Percentiles rank a stretch among this genome's conserved stretches.
These are phyloP conservation scores for Ditylenchus weischeri DNA, from an alignment of 2,888 invertebrate species.

Conservation along the genomic window DNA sequence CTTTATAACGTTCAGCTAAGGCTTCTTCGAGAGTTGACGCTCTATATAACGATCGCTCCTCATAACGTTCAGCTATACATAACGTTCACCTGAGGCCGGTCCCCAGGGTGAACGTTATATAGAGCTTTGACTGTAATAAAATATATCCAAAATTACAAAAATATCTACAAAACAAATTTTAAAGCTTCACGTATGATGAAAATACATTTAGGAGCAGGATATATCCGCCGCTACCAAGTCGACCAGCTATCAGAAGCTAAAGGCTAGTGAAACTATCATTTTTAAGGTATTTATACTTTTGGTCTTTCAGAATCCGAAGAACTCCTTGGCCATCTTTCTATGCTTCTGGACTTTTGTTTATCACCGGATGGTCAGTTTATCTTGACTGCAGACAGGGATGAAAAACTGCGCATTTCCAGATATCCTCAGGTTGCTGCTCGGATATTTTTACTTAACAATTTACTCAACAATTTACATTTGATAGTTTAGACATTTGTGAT, in stretches of 20 bases:
- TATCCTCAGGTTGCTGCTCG: constrained; percentile 33
- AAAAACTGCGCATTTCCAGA: constrained; percentile 42
- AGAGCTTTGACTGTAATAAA: too few species aligned
- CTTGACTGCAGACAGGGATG: constrained; percentile 44
- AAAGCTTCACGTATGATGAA: background rate
- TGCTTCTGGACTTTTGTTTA: constrained; percentile 42
- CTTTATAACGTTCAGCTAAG: too few species aligned
- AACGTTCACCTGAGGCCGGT: too few species aligned
- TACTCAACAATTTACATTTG: too few species aligned
- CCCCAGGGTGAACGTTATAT: too few species aligned
- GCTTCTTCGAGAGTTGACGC: too few species aligned
- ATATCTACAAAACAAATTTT: too few species aligned
- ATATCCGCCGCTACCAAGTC: background rate
- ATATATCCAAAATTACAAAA: too few species aligned
- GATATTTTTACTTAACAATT: too few species aligned
- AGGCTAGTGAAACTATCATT: background rate
- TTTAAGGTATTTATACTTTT: background rate
- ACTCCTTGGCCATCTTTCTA: constrained; percentile 36
- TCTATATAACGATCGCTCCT: too few species aligned
- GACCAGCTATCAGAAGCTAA: background rate
- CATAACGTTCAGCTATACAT: too few species aligned
- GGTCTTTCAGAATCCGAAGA: background rate
- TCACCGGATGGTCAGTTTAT: constrained; percentile 33
- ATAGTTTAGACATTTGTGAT: constrained; percentile 32
- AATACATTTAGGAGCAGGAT: background rate